Evolutionary conservation across 2,113 vertebrate species (phyloP).

Genomic region (Sylvietta virens): DNA sequence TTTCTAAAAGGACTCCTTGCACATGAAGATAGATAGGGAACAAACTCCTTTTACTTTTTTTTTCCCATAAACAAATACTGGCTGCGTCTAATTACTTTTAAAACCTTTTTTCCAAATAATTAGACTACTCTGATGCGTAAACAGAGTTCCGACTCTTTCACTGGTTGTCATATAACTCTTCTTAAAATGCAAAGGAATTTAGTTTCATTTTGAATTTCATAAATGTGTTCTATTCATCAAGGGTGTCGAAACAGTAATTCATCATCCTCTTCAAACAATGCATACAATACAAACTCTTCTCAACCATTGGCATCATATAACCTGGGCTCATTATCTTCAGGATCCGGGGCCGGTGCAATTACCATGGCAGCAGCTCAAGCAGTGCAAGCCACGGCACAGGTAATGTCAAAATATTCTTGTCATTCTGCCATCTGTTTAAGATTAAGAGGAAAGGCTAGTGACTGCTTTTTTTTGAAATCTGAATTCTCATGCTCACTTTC

Average conservation of each 20-base stretch:
- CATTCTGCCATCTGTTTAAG: background rate
- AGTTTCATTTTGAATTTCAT: slow-evolving; percentile 68
- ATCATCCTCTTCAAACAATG: slow-evolving; percentile 85
- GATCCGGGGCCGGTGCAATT: slow-evolving; percentile 93
- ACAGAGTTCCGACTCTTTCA: background rate
- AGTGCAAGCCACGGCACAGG: slow-evolving; percentile 97
- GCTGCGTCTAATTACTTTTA: background rate
- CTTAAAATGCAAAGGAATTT: slow-evolving; percentile 54
- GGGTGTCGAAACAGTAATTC: slow-evolving; percentile 93
- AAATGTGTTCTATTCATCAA: slow-evolving; percentile 72
- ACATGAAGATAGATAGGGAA: background rate
- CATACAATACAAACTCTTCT: slow-evolving; percentile 89
- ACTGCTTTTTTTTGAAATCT: background rate
- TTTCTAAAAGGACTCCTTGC: background rate
- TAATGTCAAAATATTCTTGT: slow-evolving; percentile 55
- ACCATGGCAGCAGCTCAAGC: slow-evolving; percentile 99
- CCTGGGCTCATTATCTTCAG: slow-evolving; percentile 88
- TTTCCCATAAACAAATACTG: background rate
- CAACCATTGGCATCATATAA: slow-evolving; percentile 93
- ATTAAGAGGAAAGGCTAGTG: slow-evolving; percentile 77
- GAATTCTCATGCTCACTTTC: background rate
- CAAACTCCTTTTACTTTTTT: background rate
- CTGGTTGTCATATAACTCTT: slow-evolving; percentile 32
- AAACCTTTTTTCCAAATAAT: background rate
- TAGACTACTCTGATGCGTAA: background rate